Base-by-base conservation (phyloP, 2,888 invertebrate genomes). In the Synergus itoensis region DNA sequence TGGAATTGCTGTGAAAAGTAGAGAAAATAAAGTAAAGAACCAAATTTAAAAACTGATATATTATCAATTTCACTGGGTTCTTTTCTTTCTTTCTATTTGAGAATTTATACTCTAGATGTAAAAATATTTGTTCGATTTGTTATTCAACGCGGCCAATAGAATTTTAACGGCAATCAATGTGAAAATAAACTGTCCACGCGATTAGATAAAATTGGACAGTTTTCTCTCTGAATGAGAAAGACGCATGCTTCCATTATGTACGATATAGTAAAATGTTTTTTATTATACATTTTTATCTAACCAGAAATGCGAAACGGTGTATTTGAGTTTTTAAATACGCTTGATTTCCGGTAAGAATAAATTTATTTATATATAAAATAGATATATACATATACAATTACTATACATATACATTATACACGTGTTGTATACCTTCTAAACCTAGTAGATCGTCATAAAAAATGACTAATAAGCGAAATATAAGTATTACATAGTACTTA, bases 281-380 rank as follows among this genome's bases (percentile, higher is more conserved):
- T 69, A 16, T 40, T 63, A 48, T 60, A 57, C 53, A 79, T 78
- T 84, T 82, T 84, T 76, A 16, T 76, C 28, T 21, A 76, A 75
- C 69, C 79, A 82, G 82, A 76, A 53, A 65, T 67, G 78, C 76
- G 87, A 85, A 89, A 88, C 86, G 86, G 87, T 86, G 83, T 86
- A 86, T 90, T 90, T 90, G 87, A 88, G 86, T 45, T 76, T 86
- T 89, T 88, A 90, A 89, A 90, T 89, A 88, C 85, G 73, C 84
- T 83, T 85, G 87, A 85, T 86, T 88, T 85, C 88, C 84, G 75
- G 79, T 48, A 36, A 57, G 36, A 73, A 40, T 73, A 73, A 53
- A 73, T 73, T 73, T 73, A 73, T 73, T 73, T 73, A 73, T 73
- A 67, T 69, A 79, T 73, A 62, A 75, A 41, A 78, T 53, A 76